Evolutionary conservation across 1,140 invertebrate genomes (phyloP).

Genomic region (Pectinophora gossypiella): DNA sequence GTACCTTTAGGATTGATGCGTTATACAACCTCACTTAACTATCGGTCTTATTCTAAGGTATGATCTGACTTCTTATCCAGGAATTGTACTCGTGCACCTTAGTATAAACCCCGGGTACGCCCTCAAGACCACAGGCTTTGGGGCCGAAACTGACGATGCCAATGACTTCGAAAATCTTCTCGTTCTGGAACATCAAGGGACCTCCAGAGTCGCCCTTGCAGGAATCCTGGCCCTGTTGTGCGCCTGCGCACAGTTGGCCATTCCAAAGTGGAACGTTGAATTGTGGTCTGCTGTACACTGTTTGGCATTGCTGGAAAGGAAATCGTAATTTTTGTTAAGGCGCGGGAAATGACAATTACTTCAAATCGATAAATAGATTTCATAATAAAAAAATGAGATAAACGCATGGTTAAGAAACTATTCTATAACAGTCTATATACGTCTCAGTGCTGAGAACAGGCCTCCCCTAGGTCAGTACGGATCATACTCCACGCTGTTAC

Average conservation of each 20-base stretch:
- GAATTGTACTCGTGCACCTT: slow-evolving; percentile 74
- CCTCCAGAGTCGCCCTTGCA: slow-evolving; percentile 75
- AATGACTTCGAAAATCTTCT: slow-evolving; percentile 30
- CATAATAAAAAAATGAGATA: no score
- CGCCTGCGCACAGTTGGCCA: slow-evolving; percentile 49
- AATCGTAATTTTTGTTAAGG: slow-evolving; percentile 57
- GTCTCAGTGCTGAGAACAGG: no score
- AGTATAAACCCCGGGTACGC: slow-evolving; percentile 79
- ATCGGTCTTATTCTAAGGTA: no score
- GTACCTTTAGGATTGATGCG: no score
- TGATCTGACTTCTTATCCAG: slow-evolving; percentile 71
- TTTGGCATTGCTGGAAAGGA: slow-evolving; percentile 73
- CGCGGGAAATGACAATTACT: no score
- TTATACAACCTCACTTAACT: no score
- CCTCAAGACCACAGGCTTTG: slow-evolving; percentile 71
- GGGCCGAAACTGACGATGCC: slow-evolving; percentile 80
- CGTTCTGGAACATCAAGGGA: slow-evolving; percentile 71
- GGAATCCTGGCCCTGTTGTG: slow-evolving; percentile 35
- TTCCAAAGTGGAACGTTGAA: slow-evolving; percentile 39
- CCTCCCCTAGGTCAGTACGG: not conserved
- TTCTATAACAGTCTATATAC: not conserved
- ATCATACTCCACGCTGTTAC: not conserved
- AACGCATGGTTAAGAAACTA: not conserved
- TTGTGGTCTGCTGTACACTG: slow-evolving; percentile 37
- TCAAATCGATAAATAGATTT: no score